Evolutionary conservation across 2,113 vertebrate genomes (phyloP).

Genomic region (Cynopterus brachyotis): DNA sequence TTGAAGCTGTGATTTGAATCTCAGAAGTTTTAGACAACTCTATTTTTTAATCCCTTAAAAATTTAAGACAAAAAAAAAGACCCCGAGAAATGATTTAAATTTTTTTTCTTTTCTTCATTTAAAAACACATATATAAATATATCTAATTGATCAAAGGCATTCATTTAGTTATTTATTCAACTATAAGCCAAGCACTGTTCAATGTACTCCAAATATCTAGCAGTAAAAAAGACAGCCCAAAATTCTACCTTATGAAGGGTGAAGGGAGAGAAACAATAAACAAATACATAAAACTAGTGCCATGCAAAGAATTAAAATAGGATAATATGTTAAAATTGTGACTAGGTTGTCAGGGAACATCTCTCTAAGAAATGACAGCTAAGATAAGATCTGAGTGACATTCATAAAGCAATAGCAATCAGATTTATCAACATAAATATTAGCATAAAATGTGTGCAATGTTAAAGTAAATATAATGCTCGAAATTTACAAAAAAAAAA

Average conservation of each 20-base stretch:
- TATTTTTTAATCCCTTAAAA: not conserved
- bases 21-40: conserved; percentile 47
- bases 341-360: conserved; percentile 25
- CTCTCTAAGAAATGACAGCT: conserved; percentile 39
- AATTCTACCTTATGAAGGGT: not conserved
- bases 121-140: not conserved
- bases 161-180: not conserved
- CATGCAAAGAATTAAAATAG: conserved; percentile 42
- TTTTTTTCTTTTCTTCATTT: not conserved
- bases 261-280: not conserved
- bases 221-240: not conserved
- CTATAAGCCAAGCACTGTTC: not conserved
- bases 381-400: conserved; percentile 33
- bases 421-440: conserved; percentile 30
- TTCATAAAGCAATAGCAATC: conserved; percentile 11
- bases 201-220: not conserved
- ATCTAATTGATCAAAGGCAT: not conserved
- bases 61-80: conserved; percentile 3
- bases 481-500: not conserved
- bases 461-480: not conserved
- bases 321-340: not conserved
- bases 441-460: not conserved
- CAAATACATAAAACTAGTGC: not conserved
- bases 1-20: conserved; percentile 79
- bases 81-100: not conserved